Evolutionary conservation across 2,888 invertebrate species (phyloP), one percentile per base, ranked within the genome.

Genomic region (Lithophane leautieri): DNA sequence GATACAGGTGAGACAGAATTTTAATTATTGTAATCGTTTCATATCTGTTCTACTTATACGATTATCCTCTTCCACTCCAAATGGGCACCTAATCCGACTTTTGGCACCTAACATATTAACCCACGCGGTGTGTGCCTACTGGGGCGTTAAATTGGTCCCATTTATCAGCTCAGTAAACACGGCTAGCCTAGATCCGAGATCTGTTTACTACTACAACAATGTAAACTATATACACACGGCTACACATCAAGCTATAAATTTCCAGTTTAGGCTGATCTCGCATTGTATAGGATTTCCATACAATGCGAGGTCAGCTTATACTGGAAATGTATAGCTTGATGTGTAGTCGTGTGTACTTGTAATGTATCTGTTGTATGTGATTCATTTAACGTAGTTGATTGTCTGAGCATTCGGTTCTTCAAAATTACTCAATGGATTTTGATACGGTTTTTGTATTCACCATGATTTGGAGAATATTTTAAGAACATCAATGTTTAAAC

Each of bases 121-220:
- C 70, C 56, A 70, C 60, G 73, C 83, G 71, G 44, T 78, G 79
- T 71, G 61, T 79, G 40, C n/a, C 11, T n/a, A 85, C 63, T 86
- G 88, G 85, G 86, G 82, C 87, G 91, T 75, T 78, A 87, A 90
- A 89, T 85, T 84, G 83, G 58, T 78, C 81, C 79, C 71, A 89
- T 91, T 90, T 85, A 73, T 72, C 91, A 87, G 77, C 76, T 75
- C 89, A 90, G 76, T 89, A 86, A 83, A 86, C 90, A 86, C 78
- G 76, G 71, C 82, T 86, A 86, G 87, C 89, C 89, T 81, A 90
- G 78, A 87, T 89, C 65, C 62, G 72, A 76, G 78, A 84, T 79
- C 81, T 80, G 76, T 82, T 83, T 84, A 74, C 77, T 76, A 79
- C 34, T 47, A 25, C 4, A 81, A 73, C 78, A 76, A 72, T 70